These are phyloP conservation scores for Tapirus terrestris DNA, from an alignment of 2,113 vertebrate genomes.

Conservation along the genomic window DNA sequence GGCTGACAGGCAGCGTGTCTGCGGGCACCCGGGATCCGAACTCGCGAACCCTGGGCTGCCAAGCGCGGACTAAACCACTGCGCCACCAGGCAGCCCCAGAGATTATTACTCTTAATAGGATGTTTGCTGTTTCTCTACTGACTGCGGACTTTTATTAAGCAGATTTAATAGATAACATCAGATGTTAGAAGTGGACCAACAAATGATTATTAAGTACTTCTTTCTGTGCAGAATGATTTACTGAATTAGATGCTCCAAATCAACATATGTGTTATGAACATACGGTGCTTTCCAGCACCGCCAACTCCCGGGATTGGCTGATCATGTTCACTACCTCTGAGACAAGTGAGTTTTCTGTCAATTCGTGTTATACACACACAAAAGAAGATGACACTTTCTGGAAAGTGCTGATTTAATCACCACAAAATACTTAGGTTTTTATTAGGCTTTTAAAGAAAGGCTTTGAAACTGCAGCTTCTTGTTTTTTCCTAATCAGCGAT, in stretches of 20 bases:
- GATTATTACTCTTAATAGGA: background rate
- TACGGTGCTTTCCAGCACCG: background rate
- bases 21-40: too few relatives aligned
- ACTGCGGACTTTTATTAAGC: conserved; percentile 9
- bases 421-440: conserved; percentile 35
- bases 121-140: background rate
- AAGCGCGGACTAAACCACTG: too few relatives aligned
- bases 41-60: too few relatives aligned
- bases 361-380: background rate
- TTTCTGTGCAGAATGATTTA: conserved; percentile 29
- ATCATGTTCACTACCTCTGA: background rate
- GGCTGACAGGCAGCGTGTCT: too few relatives aligned
- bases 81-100: too few relatives aligned
- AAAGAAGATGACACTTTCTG: background rate
- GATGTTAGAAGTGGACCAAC: background rate
- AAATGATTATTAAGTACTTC: background rate
- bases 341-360: conserved; percentile 23
- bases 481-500: background rate
- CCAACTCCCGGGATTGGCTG: background rate
- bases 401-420: conserved; percentile 10
- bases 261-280: conserved; percentile 1
- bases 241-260: background rate
- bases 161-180: conserved; percentile 19
- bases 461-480: conserved; percentile 39
- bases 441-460: conserved; percentile 28